Evolutionary conservation across 2,113 vertebrate species (phyloP), one percentile per base, ranked within the genome.

Genomic region (Pyrgilauda ruficollis): DNA sequence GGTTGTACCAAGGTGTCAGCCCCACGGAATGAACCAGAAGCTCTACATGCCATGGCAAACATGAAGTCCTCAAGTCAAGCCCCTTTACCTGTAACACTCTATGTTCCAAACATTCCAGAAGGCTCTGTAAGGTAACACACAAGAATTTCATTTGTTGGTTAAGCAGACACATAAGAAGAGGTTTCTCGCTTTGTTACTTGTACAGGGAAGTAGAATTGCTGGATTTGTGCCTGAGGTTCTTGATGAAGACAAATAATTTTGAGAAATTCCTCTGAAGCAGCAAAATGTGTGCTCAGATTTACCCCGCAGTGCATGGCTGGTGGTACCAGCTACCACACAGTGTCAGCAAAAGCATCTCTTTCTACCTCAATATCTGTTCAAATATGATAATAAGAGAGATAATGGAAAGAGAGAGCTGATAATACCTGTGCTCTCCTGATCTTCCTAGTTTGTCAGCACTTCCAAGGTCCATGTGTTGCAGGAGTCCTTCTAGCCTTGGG

Each of bases 1-100:
- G 99, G 99, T 27, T 99, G 98, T 93, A 99, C 98, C 22, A 99
- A 98, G 95, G 99, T 99, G 96, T 98, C 98, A 92, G 99, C 99
- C 30, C 99, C 99, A 61, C 98, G 99, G 72, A 99, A 97, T 43
- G 99, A 99, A 92, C 91, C 96, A 0, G 99, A 99, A 95, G 99
- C 99, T 33, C 98, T 99, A 21, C 97, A 88, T 11, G 99, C 99
- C 73, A 99, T 99, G 99, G 97, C 98, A 80, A 98, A 97, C 63
- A 97, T 99, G 97, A 98, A 98, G 80, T 98, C 98, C 33, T 98
- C 98, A 27, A 98, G 98, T 53, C 98, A 98, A 15, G 93, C 98
- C 20, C 98, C 98, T 50, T 98, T 99, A 80, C 98, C 98, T 78
- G 97, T 99, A 90, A 99, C 98, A 0, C 98, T 99, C 18, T 99